These are phyloP conservation scores for Dermatemys mawii DNA, from an alignment of 2,113 vertebrate genomes.

Conservation along the genomic window DNA sequence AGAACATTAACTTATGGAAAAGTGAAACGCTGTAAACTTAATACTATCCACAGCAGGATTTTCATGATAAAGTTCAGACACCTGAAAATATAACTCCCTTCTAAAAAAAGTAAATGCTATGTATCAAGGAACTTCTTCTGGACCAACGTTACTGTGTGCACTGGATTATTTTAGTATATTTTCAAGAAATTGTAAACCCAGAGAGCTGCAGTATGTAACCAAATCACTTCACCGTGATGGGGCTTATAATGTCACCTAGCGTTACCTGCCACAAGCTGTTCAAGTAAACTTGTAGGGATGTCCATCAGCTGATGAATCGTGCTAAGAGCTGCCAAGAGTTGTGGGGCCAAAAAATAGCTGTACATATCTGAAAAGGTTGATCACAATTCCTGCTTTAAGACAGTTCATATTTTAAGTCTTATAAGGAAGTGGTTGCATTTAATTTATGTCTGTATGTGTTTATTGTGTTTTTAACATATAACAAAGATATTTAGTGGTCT, in stretches of 20 bases:
- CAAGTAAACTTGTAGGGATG: background rate
- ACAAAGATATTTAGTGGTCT: background rate
- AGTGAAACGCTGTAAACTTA: background rate
- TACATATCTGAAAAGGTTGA: background rate
- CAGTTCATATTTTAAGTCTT: background rate
- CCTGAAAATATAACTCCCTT: too few relatives aligned
- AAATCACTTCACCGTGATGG: background rate
- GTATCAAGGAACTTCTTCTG: background rate
- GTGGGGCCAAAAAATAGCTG: background rate
- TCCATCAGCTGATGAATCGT: background rate
- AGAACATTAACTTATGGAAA: background rate
- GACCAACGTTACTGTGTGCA: background rate
- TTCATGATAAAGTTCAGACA: too few relatives aligned
- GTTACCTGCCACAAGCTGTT: background rate
- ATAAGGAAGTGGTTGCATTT: background rate
- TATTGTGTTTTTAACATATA: background rate
- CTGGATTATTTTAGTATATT: background rate
- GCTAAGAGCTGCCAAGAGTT: background rate
- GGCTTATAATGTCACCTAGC: background rate
- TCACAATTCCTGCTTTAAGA: background rate
- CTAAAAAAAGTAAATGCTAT: background rate
- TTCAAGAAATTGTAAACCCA: background rate
- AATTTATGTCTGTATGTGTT: background rate
- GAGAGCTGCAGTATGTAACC: background rate
- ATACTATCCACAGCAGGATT: background rate